A percentile compares a stretch with the other conserved stretches of the same genome.
These are phyloP conservation scores for Anguilla megastoma DNA, from an alignment of 2,797 vertebrate species.

Conservation along the genomic window DNA sequence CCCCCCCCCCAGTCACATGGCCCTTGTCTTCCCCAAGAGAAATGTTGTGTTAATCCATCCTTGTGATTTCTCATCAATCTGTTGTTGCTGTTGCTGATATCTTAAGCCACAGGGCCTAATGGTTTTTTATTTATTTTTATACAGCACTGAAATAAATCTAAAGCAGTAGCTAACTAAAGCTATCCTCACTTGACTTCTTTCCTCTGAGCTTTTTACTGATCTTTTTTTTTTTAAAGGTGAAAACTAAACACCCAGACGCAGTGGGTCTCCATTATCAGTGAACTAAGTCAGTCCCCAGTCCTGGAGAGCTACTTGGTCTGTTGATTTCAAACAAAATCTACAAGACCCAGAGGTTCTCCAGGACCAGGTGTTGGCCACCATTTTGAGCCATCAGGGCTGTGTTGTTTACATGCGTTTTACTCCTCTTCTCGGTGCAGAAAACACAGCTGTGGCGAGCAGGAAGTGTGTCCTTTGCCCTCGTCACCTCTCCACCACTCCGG, in stretches of 20 bases:
- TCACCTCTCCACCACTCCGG: constrained; percentile 84
- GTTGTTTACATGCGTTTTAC: neutral
- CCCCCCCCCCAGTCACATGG: neutral
- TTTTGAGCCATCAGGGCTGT: neutral
- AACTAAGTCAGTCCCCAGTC: too few species aligned
- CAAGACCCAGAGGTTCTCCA: neutral
- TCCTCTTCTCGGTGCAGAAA: constrained; percentile 72
- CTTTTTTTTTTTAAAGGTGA: too few species aligned
- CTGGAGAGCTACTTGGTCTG: too few species aligned
- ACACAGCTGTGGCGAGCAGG: constrained; percentile 96
- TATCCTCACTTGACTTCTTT: too few species aligned
- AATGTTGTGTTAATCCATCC: neutral
- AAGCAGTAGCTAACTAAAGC: neutral
- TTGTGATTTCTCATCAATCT: neutral
- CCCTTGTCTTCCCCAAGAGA: too few species aligned
- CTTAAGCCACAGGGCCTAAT: neutral
- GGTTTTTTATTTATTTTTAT: neutral
- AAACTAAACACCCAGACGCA: too few species aligned
- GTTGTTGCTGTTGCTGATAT: neutral
- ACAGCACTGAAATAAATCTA: neutral
- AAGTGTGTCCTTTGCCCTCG: constrained; percentile 86
- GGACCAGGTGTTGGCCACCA: neutral
- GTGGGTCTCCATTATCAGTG: too few species aligned
- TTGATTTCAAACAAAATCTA: too few species aligned
- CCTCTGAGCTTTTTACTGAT: too few species aligned